A percentile compares a stretch with the other conserved stretches of the same genome.
These are phyloP conservation scores for Columbina picui DNA, from an alignment of 2,113 vertebrate species.

Conservation along the genomic window DNA sequence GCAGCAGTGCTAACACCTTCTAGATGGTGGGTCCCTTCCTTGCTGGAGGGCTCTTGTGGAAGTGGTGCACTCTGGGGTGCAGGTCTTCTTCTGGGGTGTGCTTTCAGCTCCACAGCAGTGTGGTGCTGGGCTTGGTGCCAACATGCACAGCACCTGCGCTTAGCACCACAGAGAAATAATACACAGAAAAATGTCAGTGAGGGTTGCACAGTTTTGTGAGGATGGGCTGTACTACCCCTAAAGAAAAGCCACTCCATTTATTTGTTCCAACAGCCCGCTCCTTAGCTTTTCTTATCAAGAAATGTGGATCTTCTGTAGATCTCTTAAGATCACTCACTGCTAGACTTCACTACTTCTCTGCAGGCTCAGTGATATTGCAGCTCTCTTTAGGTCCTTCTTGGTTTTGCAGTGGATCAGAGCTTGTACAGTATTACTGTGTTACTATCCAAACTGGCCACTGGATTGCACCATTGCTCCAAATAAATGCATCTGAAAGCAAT, in stretches of 20 bases:
- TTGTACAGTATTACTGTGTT: background rate
- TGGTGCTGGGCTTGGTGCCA: background rate
- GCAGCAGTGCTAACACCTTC: background rate
- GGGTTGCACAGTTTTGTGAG: background rate
- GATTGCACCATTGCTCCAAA: conserved; percentile 55
- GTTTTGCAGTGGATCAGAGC: background rate
- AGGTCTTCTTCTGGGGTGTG: background rate
- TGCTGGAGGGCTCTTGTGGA: background rate
- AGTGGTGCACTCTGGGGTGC: background rate
- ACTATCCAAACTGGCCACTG: conserved; percentile 31
- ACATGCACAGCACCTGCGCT: background rate
- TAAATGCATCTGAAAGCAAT: background rate
- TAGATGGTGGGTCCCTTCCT: background rate
- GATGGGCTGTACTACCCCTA: background rate
- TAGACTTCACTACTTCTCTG: background rate
- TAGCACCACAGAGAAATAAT: background rate
- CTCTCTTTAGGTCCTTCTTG: background rate
- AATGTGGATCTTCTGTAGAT: background rate
- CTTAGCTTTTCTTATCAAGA: background rate
- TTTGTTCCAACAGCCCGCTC: background rate
- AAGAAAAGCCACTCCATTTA: background rate
- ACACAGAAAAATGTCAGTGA: background rate
- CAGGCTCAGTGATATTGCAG: background rate
- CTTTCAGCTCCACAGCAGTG: background rate
- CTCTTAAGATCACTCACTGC: background rate